Evolutionary conservation across 2,797 vertebrate species (phyloP), one percentile per base, ranked within the genome.

Genomic region (Acridotheres tristis): DNA sequence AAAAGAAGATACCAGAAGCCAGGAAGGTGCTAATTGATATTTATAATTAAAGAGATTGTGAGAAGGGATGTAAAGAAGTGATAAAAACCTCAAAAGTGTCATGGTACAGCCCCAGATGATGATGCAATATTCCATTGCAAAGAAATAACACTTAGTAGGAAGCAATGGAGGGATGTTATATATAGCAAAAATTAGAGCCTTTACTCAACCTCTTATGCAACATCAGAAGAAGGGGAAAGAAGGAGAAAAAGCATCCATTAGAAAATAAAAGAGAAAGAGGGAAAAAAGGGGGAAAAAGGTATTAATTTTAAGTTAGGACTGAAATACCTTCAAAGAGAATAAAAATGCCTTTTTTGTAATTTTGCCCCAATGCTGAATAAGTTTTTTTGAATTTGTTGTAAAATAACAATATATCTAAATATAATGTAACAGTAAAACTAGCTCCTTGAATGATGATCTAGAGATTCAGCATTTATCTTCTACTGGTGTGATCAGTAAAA

Each of bases 201-300:
- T 81, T 53, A 36, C 10, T 89, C 50, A 61, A 8, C 54, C 18
- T 81, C 14, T 87, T 38, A 34, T 30, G 30, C 43, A 82, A 16
- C 9, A 73, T 8, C 15, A 66, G 34, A 62, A 74, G 16, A 53
- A 57, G 2, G 7, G 22, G 6, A 43, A 61, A 75, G 11, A 51
- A 58, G 8, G 26, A 63, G 5, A n/a, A 89, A 36, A 77, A 65
- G 0, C 2, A 61, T 1, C 3, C 4, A 21, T 2, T n/a, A 19
- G 3, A 59, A 76, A 59, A 53, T 23, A 38, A 45, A 59, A 45
- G 8, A 15, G 2, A 45, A 67, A 38, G 4, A 1, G 18, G 5
- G 0, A 5, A 5, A 30, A 38, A 34, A 20, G 7, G 3, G 1
- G 9, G 34, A 18, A 59, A 27, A 10, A 27, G 13, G 0, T 13